Evolutionary conservation across 92 coral and sea anemone genomes (phyloP).

Genomic region (Nematostella vectensis): DNA sequence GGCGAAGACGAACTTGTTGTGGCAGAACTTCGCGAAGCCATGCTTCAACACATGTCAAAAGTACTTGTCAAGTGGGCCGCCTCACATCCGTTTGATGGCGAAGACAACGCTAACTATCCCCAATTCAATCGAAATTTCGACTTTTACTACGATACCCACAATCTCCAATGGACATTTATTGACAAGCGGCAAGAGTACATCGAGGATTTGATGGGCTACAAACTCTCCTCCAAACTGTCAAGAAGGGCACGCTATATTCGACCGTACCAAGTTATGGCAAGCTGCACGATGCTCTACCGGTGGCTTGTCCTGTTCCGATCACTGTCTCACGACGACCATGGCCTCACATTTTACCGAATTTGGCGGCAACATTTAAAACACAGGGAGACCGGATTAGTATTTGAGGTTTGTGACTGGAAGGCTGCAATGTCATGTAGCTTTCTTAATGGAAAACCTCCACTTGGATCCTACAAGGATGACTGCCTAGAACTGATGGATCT

Average conservation of each 20-base stretch:
- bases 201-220: constrained; percentile 69
- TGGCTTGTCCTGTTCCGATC: constrained; percentile 79
- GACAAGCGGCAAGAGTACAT: constrained; percentile 86
- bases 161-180: constrained; percentile 85
- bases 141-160: constrained; percentile 82
- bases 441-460: constrained; percentile 71
- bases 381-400: constrained; percentile 60
- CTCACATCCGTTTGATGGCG: constrained; percentile 64
- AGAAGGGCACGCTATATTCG: constrained; percentile 71
- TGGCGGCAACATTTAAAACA: constrained; percentile 92
- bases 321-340: constrained; percentile 61
- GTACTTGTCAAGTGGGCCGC: constrained; percentile 63
- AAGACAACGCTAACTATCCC: constrained; percentile 60
- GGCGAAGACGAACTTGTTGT: constrained; percentile 64
- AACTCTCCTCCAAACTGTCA: constrained; percentile 41
- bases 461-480: constrained; percentile 59
- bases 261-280: constrained; percentile 90
- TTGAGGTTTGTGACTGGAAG: constrained; percentile 94
- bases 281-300: constrained; percentile 79
- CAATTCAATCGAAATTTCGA: constrained; percentile 75
- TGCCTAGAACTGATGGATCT: constrained; percentile 67
- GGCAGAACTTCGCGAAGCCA: constrained; percentile 72
- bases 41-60: constrained; percentile 78
- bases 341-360: constrained; percentile 85
- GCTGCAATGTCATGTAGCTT: constrained; percentile 94